A percentile compares a stretch with the other conserved stretches of the same genome.
These are phyloP conservation scores for Cecropterus lyciades DNA, from an alignment of 1,140 invertebrate genomes.

Conservation along the genomic window DNA sequence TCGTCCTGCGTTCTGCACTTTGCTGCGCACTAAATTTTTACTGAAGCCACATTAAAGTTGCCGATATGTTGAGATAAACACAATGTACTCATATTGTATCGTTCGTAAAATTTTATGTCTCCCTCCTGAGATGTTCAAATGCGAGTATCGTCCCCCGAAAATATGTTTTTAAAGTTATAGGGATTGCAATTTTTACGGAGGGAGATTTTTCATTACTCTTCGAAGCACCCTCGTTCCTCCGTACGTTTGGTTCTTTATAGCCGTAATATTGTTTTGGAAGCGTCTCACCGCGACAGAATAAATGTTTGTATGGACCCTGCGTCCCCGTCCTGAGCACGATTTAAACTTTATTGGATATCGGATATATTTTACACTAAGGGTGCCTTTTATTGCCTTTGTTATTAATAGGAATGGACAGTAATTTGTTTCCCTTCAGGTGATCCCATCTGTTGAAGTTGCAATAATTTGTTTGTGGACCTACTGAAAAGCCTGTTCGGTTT, in stretches of 20 bases:
- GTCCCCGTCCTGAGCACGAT: slow-evolving; percentile 43
- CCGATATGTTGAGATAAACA: not conserved
- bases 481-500: too few species aligned
- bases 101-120: slow-evolving; percentile 17
- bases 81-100: not conserved
- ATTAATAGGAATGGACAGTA: slow-evolving; percentile 44
- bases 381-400: slow-evolving; percentile 49
- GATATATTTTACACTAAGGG: slow-evolving; percentile 52
- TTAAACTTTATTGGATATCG: slow-evolving; percentile 60
- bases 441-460: too few species aligned
- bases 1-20: too few species aligned
- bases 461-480: too few species aligned
- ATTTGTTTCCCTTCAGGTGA: not conserved
- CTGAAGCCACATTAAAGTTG: not conserved
- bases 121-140: not conserved
- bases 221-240: slow-evolving; percentile 47
- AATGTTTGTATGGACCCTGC: slow-evolving; percentile 57
- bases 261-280: slow-evolving; percentile 63
- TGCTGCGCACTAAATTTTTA: too few species aligned
- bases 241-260: slow-evolving; percentile 55
- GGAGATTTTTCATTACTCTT: slow-evolving; percentile 58
- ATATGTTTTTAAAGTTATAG: slow-evolving; percentile 40
- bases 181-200: slow-evolving; percentile 54
- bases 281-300: slow-evolving; percentile 54
- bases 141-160: slow-evolving; percentile 13